phyloP scores from a whole-genome alignment of 2,888 invertebrate species.

The Aethes cnicana region DNA sequence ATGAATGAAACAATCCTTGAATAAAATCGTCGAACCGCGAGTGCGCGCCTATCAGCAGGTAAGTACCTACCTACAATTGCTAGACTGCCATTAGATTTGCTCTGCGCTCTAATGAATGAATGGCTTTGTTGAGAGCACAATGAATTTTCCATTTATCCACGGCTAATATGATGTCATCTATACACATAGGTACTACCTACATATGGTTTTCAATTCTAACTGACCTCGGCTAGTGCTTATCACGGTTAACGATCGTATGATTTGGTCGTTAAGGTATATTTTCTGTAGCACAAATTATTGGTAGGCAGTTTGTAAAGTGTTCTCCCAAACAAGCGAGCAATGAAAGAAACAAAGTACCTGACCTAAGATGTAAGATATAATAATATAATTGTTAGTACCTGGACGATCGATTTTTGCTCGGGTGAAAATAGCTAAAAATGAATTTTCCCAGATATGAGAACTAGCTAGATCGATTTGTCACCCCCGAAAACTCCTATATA shows the following conservation, averaged over 20 bases:
- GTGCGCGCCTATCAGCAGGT: constrained; percentile 32
- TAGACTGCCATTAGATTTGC: constrained; percentile 17
- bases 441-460: too few relatives aligned
- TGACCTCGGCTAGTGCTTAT: constrained; percentile 13
- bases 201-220: too few relatives aligned
- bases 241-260: constrained; percentile 11
- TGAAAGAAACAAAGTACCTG: neutral
- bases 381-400: too few relatives aligned
- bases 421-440: too few relatives aligned
- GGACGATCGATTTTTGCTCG: too few relatives aligned
- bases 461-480: too few relatives aligned
- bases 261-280: neutral
- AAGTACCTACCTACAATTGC: too few relatives aligned
- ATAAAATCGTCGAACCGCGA: constrained; percentile 38
- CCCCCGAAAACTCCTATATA: too few relatives aligned
- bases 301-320: too few relatives aligned
- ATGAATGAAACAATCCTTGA: constrained; percentile 48
- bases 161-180: constrained; percentile 14
- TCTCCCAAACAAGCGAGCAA: neutral
- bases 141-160: constrained; percentile 16
- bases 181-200: constrained; percentile 8
- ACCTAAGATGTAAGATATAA: too few relatives aligned
- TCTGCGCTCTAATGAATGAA: constrained; percentile 25
- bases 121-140: constrained; percentile 18
- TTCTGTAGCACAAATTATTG: neutral